Conservation (phyloP, 2,888 invertebrate species). For the Hyalella azteca region DNA sequence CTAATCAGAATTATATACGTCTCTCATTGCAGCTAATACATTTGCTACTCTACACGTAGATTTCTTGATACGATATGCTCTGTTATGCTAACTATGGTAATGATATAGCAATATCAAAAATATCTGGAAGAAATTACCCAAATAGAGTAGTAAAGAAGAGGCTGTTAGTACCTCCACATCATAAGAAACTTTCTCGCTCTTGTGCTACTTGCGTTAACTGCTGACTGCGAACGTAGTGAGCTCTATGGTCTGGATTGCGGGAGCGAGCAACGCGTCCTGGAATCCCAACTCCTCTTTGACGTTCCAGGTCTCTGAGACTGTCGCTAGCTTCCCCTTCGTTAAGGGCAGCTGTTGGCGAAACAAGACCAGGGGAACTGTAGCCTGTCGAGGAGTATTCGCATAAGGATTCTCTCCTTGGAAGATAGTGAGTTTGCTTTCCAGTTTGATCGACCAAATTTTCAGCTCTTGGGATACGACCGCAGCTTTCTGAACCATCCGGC, state of each 20-base stretch:
- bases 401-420: neutral
- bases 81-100: no score
- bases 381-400: neutral
- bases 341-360: neutral
- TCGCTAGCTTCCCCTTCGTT: neutral
- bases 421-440: no score
- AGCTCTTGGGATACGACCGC: no score
- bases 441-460: no score
- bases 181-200: slow-evolving; percentile 39
- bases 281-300: neutral
- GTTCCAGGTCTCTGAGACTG: neutral
- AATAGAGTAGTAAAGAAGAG: neutral
- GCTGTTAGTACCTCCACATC: neutral
- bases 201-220: neutral
- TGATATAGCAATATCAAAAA: slow-evolving; percentile 10
- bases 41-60: no score
- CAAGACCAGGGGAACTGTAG: neutral
- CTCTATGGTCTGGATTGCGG: neutral
- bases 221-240: slow-evolving; percentile 25
- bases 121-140: slow-evolving; percentile 7
- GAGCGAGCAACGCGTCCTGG: neutral
- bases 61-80: no score
- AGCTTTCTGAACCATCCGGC: no score
- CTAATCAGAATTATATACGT: no score
- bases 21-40: no score